Conservation (phyloP, 2,113 vertebrate species). For the Perognathus longimembris region DNA sequence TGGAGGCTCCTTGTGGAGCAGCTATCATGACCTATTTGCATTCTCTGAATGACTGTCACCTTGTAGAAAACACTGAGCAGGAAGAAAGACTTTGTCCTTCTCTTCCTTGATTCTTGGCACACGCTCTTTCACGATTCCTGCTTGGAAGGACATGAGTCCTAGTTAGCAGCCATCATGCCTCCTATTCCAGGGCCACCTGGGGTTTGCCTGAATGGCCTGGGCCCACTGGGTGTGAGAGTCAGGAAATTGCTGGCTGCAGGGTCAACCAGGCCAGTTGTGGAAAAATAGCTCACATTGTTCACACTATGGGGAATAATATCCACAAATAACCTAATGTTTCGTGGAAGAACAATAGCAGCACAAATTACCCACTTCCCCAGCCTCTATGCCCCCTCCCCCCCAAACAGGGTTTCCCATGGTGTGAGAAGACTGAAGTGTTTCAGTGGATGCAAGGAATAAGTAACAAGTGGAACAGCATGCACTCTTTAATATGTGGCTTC, state of each 20-base stretch:
- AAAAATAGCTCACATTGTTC: conserved; percentile 73
- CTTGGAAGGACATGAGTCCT: conserved; percentile 59
- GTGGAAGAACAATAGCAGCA: conserved; percentile 3
- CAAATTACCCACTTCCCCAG: neutral
- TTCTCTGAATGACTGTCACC: neutral
- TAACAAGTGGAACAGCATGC: neutral
- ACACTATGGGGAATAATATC: neutral
- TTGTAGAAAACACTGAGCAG: conserved; percentile 12
- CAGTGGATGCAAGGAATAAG: neutral
- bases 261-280: conserved; percentile 25
- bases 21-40: neutral
- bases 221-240: conserved; percentile 19
- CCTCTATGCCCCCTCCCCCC: too few relatives aligned
- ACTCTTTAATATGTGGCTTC: neutral
- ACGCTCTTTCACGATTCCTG: conserved; percentile 27
- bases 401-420: neutral
- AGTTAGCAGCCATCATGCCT: neutral
- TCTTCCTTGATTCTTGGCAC: conserved; percentile 43
- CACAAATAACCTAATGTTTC: neutral
- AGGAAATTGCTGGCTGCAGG: conserved; percentile 68
- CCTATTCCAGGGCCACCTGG: neutral
- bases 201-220: conserved; percentile 43
- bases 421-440: neutral
- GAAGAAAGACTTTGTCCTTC: conserved; percentile 36
- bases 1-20: accelerated